A percentile compares a stretch with the other conserved stretches of the same genome.
phyloP scores from a whole-genome alignment of 2,797 vertebrate species.

The Eospalax fontanierii region DNA sequence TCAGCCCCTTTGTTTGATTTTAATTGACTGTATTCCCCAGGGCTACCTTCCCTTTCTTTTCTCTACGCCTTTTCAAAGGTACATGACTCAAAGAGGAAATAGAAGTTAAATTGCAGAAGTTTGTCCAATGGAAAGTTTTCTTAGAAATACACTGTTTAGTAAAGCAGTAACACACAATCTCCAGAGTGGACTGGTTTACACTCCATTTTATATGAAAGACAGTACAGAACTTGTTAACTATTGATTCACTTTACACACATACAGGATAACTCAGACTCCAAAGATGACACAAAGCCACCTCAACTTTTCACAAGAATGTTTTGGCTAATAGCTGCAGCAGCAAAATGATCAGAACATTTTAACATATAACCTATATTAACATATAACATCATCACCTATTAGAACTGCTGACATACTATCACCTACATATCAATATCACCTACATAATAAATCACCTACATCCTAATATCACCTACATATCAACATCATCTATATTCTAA shows the following conservation, averaged over 20 bases:
- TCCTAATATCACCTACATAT: no score
- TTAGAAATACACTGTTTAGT: conserved; percentile 1
- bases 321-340: neutral
- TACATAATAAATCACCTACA: no score
- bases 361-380: no score
- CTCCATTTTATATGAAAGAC: neutral
- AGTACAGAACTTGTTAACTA: neutral
- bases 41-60: neutral
- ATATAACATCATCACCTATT: no score
- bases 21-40: neutral
- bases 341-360: neutral
- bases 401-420: no score
- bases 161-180: neutral
- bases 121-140: neutral
- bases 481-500: no score
- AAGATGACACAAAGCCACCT: neutral
- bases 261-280: neutral
- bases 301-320: neutral
- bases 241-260: neutral
- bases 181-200: neutral
- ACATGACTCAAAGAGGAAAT: neutral
- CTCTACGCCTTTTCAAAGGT: neutral
- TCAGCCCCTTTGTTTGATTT: neutral
- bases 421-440: no score
- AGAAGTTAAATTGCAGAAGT: conserved; percentile 5